phyloP scores from a whole-genome alignment of 2,888 invertebrate genomes.

The Acrocera orbiculus region DNA sequence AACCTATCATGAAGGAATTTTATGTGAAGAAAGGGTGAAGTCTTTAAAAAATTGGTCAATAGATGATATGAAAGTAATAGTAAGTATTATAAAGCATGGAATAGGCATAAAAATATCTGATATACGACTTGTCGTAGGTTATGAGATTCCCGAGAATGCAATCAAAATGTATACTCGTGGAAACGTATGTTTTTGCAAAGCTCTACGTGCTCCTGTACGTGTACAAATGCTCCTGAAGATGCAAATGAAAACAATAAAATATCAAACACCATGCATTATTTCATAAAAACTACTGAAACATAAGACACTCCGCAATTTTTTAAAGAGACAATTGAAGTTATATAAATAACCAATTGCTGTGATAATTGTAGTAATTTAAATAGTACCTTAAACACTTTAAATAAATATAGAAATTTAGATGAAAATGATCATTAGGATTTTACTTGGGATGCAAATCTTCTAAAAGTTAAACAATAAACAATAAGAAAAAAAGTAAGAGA shows the following conservation, averaged over 20 bases:
- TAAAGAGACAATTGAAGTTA: conserved; percentile 20
- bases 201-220: conserved; percentile 20
- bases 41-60: conserved; percentile 44
- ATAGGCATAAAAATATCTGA: conserved; percentile 60
- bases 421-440: conserved; percentile 33
- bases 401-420: conserved; percentile 25
- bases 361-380: conserved; percentile 36
- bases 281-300: conserved; percentile 36
- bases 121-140: conserved; percentile 50
- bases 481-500: conserved; percentile 30
- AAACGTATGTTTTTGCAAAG: conserved; percentile 33
- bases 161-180: conserved; percentile 34
- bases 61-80: conserved; percentile 40
- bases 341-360: conserved; percentile 34
- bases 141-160: conserved; percentile 47
- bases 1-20: conserved; percentile 48
- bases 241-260: conserved; percentile 13
- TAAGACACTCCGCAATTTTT: conserved; percentile 42
- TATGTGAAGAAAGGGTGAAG: conserved; percentile 32
- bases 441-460: conserved; percentile 35
- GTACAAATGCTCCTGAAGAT: conserved; percentile 1
- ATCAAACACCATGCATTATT: conserved; percentile 34
- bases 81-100: conserved; percentile 51
- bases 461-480: conserved; percentile 33
- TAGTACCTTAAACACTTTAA: conserved; percentile 9